phyloP scores from a whole-genome alignment of 2,888 invertebrate genomes.

The Neuroscelio doddi region DNA sequence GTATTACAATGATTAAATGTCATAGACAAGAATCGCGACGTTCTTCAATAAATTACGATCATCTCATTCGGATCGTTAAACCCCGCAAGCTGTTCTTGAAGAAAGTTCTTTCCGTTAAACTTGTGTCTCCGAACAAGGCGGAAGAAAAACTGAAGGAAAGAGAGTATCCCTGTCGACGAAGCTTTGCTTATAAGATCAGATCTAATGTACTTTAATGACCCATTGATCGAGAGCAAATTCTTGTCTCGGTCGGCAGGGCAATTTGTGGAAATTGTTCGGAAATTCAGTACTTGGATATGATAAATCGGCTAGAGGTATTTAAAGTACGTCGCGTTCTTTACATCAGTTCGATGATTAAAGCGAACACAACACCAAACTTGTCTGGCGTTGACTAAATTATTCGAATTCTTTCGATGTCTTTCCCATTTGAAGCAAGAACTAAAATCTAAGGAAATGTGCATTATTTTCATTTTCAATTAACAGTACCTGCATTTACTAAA shows the following conservation, averaged over 20 bases:
- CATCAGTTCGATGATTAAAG: slow-evolving; percentile 4
- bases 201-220: slow-evolving; percentile 17
- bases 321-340: slow-evolving; percentile 14
- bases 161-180: not conserved
- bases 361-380: slow-evolving; percentile 11
- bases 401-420: slow-evolving; percentile 16
- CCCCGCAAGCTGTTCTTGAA: slow-evolving; percentile 23
- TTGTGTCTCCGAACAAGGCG: slow-evolving; percentile 7
- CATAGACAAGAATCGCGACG: slow-evolving; percentile 28
- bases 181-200: not conserved
- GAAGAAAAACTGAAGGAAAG: slow-evolving; percentile 1
- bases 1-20: slow-evolving; percentile 16
- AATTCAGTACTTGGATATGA: slow-evolving; percentile 17
- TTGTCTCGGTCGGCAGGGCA: not conserved
- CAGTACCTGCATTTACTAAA: no score
- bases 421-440: slow-evolving; percentile 8
- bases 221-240: slow-evolving; percentile 10
- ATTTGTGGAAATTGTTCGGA: slow-evolving; percentile 17
- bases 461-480: no score
- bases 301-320: slow-evolving; percentile 17
- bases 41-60: slow-evolving; percentile 42
- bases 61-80: slow-evolving; percentile 37
- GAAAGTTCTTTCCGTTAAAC: slow-evolving; percentile 32
- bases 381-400: slow-evolving; percentile 17
- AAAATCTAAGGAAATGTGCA: no score